Evolutionary conservation across 2,888 invertebrate genomes (phyloP), one percentile per base, ranked within the genome.

Genomic region (Ectemnius lituratus): DNA sequence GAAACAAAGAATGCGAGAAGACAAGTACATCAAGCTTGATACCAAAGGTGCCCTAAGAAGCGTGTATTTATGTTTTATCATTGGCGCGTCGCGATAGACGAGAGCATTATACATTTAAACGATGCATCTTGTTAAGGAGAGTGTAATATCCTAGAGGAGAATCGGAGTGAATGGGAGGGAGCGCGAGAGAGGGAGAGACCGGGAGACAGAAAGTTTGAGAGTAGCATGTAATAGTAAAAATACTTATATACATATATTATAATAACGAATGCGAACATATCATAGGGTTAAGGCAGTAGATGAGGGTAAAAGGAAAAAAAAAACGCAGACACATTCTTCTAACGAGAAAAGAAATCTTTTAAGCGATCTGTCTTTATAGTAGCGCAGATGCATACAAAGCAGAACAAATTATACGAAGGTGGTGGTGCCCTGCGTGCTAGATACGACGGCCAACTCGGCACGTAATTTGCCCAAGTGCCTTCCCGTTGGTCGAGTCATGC

Each of bases 41-140:
- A 95, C 95, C 95, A 95, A 95, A 95, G 95, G 95, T 95, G 95
- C 95, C 95, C 95, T 95, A 93, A 93, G 93, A 93, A 92, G 92
- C 92, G 92, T 89, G 89, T 90, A 90, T 90, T 93, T 93, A 93
- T 92, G 93, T 93, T 93, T 92, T 92, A 92, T 88, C 86, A 89
- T 89, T 87, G 88, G 88, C 85, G 80, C 85, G 84, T 88, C 84
- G 85, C 85, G 83, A 75, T 37, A 37, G 76, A 80, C 77, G 84
- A 85, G 84, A 85, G 82, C 77, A 80, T 78, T 37, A 79, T 81
- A 78, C 76, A 79, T 80, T 82, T 79, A 80, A 78, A 78, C 76
- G 75, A 66, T 74, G 83, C 84, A 85, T 87, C 87, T 89, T 89
- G 86, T 89, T 88, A 84, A 86, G 83, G 63, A 80, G 78, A 82